Percentiles rank a stretch among this genome's conserved stretches.
phyloP scores from a whole-genome alignment of 2,113 vertebrate genomes.

The Mesoclemmys tuberculata region DNA sequence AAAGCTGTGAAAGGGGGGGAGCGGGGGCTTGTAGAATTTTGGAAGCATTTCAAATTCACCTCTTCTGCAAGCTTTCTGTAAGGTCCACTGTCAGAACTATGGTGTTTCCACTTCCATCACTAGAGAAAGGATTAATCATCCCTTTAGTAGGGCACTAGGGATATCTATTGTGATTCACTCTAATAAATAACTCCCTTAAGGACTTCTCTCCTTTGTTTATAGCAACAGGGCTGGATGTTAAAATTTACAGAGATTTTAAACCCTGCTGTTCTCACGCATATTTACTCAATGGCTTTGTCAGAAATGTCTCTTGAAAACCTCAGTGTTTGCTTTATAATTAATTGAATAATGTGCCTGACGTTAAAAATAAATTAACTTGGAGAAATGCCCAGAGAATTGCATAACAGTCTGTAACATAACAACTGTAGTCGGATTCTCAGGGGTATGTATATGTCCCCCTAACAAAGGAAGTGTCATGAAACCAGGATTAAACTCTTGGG shows the following conservation, averaged over 20 bases:
- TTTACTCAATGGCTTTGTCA: conserved; percentile 42
- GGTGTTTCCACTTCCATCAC: conserved; percentile 2
- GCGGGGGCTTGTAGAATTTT: background rate
- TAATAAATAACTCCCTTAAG: conserved; percentile 41
- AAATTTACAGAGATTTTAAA: conserved; percentile 51
- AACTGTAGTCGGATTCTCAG: background rate
- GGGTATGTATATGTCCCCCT: conserved; percentile 47
- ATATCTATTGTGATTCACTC: conserved; percentile 64
- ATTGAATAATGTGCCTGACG: conserved; percentile 63
- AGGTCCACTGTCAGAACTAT: background rate
- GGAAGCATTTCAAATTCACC: background rate
- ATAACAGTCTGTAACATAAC: conserved; percentile 21
- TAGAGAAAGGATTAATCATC: conserved; percentile 14
- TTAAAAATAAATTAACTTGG: conserved; percentile 63
- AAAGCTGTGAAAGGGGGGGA: background rate
- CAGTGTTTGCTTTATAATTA: conserved; percentile 64
- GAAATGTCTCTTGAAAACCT: conserved; percentile 56
- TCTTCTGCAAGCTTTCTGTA: background rate
- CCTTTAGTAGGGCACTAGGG: background rate
- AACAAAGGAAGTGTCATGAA: conserved; percentile 41
- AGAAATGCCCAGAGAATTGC: conserved; percentile 43
- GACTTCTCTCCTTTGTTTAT: conserved; percentile 38
- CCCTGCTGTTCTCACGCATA: conserved; percentile 38
- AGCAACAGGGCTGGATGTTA: conserved; percentile 9
- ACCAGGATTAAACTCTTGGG: conserved; percentile 49